phyloP scores from a whole-genome alignment of 2,113 vertebrate species.

The Pedetes capensis region DNA sequence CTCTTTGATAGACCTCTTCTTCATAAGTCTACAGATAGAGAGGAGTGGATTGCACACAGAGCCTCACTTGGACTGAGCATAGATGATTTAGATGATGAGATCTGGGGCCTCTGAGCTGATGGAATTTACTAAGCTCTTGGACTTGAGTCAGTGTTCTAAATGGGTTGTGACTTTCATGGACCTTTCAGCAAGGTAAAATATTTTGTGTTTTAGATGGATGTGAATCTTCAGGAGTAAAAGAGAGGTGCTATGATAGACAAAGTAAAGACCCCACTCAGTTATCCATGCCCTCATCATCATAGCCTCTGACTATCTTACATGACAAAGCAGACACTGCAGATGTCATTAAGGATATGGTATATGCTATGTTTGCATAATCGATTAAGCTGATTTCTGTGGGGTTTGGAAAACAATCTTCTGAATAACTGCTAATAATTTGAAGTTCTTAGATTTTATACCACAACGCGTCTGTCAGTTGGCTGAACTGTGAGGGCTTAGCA shows the following conservation, averaged over 20 bases:
- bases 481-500: no score
- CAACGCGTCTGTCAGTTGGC: no score
- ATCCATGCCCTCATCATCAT: background rate
- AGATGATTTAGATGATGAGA: background rate
- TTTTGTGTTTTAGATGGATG: background rate
- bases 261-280: background rate
- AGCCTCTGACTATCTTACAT: background rate
- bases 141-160: background rate
- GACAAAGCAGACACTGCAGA: background rate
- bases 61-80: background rate
- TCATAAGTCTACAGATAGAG: background rate
- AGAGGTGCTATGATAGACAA: background rate
- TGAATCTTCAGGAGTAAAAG: background rate
- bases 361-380: background rate
- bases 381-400: background rate
- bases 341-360: background rate
- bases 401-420: background rate
- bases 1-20: background rate
- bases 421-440: background rate
- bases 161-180: background rate
- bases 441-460: background rate
- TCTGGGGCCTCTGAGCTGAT: background rate
- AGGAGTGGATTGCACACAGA: background rate
- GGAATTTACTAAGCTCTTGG: background rate
- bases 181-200: background rate